These are phyloP conservation scores for Catocala fraxini DNA, from an alignment of 2,888 invertebrate genomes.

Conservation along the genomic window DNA sequence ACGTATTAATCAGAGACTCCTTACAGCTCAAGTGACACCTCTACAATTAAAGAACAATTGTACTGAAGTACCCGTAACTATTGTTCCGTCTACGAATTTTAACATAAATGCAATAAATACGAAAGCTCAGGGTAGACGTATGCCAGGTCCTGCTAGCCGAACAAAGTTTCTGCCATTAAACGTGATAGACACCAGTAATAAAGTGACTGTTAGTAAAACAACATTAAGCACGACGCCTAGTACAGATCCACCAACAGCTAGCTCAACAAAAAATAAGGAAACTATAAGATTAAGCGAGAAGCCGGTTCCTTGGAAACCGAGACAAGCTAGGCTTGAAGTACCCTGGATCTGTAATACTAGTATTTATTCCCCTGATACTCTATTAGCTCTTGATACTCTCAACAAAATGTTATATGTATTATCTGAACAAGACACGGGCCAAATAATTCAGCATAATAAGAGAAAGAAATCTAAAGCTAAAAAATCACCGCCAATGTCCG, in stretches of 20 bases:
- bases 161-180: not conserved
- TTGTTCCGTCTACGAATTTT: constrained; percentile 16
- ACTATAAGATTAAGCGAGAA: not conserved
- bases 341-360: constrained; percentile 26
- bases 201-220: not conserved
- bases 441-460: constrained; percentile 15
- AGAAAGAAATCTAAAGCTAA: constrained; percentile 15
- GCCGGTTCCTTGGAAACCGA: constrained; percentile 27
- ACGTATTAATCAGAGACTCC: constrained; percentile 69
- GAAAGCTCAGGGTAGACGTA: not conserved
- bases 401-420: constrained; percentile 71
- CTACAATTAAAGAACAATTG: constrained; percentile 50
- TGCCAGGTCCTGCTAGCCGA: constrained; percentile 15
- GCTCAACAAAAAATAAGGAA: constrained; percentile 3
- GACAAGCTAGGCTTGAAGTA: constrained; percentile 17
- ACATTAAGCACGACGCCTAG: not conserved
- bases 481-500: not conserved
- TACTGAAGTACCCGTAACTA: constrained; percentile 33
- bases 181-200: constrained; percentile 11
- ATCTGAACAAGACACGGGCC: constrained; percentile 19
- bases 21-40: constrained; percentile 74
- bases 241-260: not conserved
- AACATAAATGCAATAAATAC: not conserved
- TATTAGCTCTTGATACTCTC: constrained; percentile 68
- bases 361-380: constrained; percentile 36